Percentiles rank a stretch among this genome's conserved stretches.
These are phyloP conservation scores for Listronotus oregonensis DNA, from an alignment of 1,140 invertebrate species.

Conservation along the genomic window DNA sequence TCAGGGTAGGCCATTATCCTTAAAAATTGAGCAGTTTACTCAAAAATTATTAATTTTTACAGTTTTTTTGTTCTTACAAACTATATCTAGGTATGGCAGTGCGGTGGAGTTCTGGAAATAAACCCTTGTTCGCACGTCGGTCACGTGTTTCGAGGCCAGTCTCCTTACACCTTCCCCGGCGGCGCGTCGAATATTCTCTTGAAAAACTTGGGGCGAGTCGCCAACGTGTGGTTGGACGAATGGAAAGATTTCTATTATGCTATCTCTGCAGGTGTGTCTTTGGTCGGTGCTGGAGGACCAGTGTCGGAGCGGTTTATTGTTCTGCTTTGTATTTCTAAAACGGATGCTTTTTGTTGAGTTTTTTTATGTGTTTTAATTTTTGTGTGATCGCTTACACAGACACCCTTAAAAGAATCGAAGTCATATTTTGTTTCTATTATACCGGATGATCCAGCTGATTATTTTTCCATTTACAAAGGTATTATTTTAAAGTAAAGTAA, in stretches of 20 bases:
- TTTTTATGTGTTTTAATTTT: not conserved
- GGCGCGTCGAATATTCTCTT: conserved; percentile 94
- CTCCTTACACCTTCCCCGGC: conserved; percentile 98
- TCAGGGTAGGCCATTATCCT: conserved; percentile 74
- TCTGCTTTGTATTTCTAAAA: not conserved
- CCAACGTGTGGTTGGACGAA: conserved; percentile 98
- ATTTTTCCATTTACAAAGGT: too few relatives aligned
- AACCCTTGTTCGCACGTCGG: conserved; percentile 95
- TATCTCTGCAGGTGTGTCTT: conserved; percentile 91
- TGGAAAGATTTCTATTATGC: conserved; percentile 98
- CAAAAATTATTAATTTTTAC: too few relatives aligned
- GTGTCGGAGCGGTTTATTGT: not conserved
- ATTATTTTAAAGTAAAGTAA: too few relatives aligned
- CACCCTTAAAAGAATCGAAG: too few relatives aligned
- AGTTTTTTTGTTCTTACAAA: too few relatives aligned
- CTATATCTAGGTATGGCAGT: conserved; percentile 97
- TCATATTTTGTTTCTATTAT: too few relatives aligned
- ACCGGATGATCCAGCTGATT: too few relatives aligned
- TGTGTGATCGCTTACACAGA: not conserved
- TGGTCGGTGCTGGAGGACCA: not conserved
- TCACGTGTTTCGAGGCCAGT: conserved; percentile 98
- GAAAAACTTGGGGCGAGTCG: conserved; percentile 93
- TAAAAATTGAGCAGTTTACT: not conserved
- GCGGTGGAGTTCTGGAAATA: conserved; percentile 94
- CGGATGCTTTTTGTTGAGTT: not conserved